Conservation (phyloP, 2,113 vertebrate species). For the Zapus hudsonius region DNA sequence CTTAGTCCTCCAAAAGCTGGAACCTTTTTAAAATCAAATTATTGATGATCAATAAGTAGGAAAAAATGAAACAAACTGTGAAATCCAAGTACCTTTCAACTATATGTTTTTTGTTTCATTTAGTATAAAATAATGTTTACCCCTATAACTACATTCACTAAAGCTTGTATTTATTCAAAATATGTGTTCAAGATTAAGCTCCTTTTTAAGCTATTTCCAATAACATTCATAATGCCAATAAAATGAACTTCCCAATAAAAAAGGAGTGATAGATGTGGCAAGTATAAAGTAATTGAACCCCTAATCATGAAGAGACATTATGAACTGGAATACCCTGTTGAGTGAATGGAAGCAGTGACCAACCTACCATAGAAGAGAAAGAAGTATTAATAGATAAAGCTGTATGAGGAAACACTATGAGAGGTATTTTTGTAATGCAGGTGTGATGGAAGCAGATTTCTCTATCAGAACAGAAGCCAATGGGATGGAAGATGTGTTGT, state of each 20-base stretch:
- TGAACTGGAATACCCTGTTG: not conserved
- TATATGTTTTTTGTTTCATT: not conserved
- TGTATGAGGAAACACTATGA: not conserved
- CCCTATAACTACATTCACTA: not conserved
- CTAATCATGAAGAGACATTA: not conserved
- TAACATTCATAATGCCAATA: not conserved
- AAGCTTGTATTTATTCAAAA: slow-evolving; percentile 8
- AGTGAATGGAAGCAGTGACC: not conserved
- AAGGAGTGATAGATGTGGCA: not conserved
- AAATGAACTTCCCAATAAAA: slow-evolving; percentile 10
- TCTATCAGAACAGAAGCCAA: not conserved
- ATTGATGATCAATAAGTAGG: not conserved
- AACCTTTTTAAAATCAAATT: not conserved
- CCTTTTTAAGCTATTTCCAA: not conserved
- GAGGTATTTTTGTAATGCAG: not conserved
- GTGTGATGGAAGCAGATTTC: not conserved
- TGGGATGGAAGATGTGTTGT: not conserved
- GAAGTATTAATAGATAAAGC: not conserved
- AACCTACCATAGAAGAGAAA: not conserved
- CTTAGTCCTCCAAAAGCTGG: not conserved
- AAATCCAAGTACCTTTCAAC: not conserved
- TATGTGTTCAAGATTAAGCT: not conserved
- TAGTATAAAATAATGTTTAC: not conserved
- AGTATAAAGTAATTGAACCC: not conserved
- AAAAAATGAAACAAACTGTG: not conserved